These are phyloP conservation scores for Circaetus cinerascens DNA, from an alignment of 2,113 vertebrate genomes.

Conservation along the genomic window DNA sequence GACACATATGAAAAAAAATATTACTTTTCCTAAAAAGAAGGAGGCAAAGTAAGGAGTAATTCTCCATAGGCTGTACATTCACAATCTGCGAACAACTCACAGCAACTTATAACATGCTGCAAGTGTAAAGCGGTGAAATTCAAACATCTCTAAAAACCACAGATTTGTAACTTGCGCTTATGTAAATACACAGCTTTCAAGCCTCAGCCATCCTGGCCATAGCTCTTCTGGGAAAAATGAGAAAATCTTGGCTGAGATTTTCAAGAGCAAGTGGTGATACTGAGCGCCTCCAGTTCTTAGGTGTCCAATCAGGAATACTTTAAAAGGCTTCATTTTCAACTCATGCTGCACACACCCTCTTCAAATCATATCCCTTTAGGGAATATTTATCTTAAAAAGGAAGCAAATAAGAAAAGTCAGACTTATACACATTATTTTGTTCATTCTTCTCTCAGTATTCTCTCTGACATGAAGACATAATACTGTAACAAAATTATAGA, in stretches of 20 bases:
- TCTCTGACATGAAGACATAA: background rate
- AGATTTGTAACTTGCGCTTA: slow-evolving; percentile 75
- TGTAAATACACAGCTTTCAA: slow-evolving; percentile 69
- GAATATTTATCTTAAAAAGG: slow-evolving; percentile 54
- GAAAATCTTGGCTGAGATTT: slow-evolving; percentile 51
- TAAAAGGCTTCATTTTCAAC: background rate
- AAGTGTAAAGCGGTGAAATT: slow-evolving; percentile 70
- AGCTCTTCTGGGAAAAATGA: slow-evolving; percentile 44
- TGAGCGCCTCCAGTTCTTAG: background rate
- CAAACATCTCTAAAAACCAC: slow-evolving; percentile 69
- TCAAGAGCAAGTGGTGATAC: slow-evolving; percentile 3
- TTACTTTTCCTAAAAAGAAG: slow-evolving; percentile 33
- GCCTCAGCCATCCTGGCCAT: slow-evolving; percentile 26
- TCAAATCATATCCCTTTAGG: slow-evolving; percentile 47
- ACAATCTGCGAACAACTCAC: slow-evolving; percentile 54
- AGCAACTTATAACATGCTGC: slow-evolving; percentile 49
- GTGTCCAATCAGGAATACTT: slow-evolving; percentile 36
- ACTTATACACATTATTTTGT: background rate
- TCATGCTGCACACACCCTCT: slow-evolving; percentile 2
- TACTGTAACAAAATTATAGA: background rate
- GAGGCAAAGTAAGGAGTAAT: slow-evolving; percentile 38
- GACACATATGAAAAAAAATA: background rate
- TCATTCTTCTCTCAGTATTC: background rate
- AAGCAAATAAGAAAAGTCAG: slow-evolving; percentile 24
- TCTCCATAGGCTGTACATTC: slow-evolving; percentile 57